phyloP scores from a whole-genome alignment of 2,113 vertebrate species.

The Mastomys coucha region DNA sequence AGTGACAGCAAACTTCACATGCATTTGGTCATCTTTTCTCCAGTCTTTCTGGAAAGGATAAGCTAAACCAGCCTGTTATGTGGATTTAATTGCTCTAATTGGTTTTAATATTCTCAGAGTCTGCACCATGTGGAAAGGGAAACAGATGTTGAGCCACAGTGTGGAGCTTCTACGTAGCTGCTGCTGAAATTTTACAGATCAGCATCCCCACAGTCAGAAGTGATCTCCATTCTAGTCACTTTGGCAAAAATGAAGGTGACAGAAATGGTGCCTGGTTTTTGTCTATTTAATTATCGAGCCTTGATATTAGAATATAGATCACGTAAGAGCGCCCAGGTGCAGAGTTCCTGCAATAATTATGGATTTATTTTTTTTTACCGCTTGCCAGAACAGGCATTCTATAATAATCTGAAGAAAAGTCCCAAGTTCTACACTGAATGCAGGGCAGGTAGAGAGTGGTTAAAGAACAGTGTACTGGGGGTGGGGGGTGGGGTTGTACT shows the following conservation, averaged over 20 bases:
- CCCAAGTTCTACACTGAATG: background rate
- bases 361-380: background rate
- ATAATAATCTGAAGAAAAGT: background rate
- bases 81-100: conserved; percentile 43
- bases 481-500: background rate
- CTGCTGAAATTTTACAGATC: conserved; percentile 8
- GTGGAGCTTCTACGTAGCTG: background rate
- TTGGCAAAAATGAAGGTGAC: conserved; percentile 44
- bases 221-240: background rate
- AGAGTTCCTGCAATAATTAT: background rate
- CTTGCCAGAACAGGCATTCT: background rate
- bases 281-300: background rate
- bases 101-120: conserved; percentile 65
- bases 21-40: conserved; percentile 41
- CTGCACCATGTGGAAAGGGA: conserved; percentile 17
- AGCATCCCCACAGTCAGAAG: background rate
- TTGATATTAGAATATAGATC: background rate
- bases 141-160: conserved; percentile 40
- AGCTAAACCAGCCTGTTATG: conserved; percentile 18
- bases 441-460: background rate
- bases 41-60: conserved; percentile 39
- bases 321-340: background rate
- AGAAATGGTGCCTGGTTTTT: background rate
- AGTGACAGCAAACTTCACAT: conserved; percentile 45
- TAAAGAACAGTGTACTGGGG: too few species aligned